Conservation (phyloP, 2,888 invertebrate genomes). For the Capitulum mitella region DNA sequence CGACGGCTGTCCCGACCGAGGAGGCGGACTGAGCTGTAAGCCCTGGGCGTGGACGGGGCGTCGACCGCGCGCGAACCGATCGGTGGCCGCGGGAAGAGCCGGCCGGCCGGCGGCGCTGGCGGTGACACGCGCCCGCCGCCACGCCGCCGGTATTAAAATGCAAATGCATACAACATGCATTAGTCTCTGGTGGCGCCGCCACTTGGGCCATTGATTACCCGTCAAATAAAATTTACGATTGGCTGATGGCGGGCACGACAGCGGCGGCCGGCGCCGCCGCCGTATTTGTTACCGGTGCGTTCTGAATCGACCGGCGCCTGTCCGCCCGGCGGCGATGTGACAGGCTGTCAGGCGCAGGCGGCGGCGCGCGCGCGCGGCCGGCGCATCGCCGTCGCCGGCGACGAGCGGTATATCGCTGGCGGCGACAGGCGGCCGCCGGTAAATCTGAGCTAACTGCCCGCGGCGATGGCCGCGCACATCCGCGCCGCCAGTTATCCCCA, state of each 20-base stretch:
- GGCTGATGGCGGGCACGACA: too few species aligned
- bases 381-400: neutral
- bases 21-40: neutral
- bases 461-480: neutral
- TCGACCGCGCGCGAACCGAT: neutral
- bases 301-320: neutral
- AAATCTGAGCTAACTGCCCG: neutral
- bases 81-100: too few species aligned
- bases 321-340: neutral
- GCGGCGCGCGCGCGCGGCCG: neutral
- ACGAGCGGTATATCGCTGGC: conserved; percentile 8
- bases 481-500: neutral
- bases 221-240: conserved; percentile 4
- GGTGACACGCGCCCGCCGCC: neutral
- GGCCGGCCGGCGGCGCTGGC: neutral
- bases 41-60: neutral
- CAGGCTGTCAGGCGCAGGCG: neutral
- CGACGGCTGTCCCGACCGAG: too few species aligned
- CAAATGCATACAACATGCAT: neutral
- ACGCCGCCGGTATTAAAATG: neutral
- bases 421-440: neutral
- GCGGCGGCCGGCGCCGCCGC: neutral
- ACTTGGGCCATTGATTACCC: neutral
- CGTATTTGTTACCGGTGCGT: neutral
- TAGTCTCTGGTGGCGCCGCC: neutral